Conservation (phyloP, 2,113 vertebrate species). For the Megaceryle torquata region DNA sequence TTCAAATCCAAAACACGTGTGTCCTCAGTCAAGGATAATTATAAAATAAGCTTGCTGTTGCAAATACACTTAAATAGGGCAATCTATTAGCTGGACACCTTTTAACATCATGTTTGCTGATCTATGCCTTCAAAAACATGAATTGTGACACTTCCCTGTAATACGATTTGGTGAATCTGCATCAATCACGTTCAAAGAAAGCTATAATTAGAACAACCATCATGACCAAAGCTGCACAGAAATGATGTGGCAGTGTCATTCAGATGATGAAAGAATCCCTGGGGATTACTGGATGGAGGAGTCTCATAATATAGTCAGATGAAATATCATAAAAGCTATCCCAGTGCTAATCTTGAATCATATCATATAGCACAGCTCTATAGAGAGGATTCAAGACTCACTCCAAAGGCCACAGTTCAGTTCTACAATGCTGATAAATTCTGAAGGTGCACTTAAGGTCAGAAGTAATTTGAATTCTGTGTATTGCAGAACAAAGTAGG, state of each 20-base stretch:
- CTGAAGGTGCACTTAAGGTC: not conserved
- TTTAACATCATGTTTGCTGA: not conserved
- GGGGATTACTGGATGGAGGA: not conserved
- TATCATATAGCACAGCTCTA: not conserved
- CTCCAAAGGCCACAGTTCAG: not conserved
- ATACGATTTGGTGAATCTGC: not conserved
- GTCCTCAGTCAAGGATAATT: not conserved
- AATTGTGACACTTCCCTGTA: not conserved
- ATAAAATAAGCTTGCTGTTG: not conserved
- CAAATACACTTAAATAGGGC: not conserved
- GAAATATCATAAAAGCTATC: not conserved
- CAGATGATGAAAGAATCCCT: not conserved
- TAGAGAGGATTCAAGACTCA: not conserved
- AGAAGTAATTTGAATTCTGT: not conserved
- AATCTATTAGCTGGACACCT: not conserved
- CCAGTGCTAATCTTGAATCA: not conserved
- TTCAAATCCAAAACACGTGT: not conserved
- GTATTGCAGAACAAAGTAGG: not conserved
- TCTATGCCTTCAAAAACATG: not conserved
- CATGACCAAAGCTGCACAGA: not conserved
- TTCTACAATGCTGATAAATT: not conserved
- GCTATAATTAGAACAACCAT: not conserved
- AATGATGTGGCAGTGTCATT: not conserved
- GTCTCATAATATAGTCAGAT: not conserved
- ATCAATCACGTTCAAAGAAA: not conserved